Base-by-base conservation (phyloP, 2,113 vertebrate species). In the Rhombomys opimus region DNA sequence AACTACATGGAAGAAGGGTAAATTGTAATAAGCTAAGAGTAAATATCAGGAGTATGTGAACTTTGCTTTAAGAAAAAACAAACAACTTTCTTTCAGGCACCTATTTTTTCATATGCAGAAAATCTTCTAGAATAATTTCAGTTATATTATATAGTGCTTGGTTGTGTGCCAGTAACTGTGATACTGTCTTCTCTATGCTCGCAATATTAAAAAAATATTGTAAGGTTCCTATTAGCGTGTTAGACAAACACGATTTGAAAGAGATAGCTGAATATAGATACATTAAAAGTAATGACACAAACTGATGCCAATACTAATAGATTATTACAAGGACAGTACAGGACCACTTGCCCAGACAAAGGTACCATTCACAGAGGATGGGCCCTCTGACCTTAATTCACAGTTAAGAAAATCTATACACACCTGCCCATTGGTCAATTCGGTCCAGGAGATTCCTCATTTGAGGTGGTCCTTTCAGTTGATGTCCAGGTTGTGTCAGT, bases 51-150 rank as follows among this genome's bases (percentile, higher is more conserved):
- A 90, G n/a, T 65, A 72, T 68, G 14, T 63, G 17, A 68, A 32
- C 72, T 96, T n/a, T 92, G n/a, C 52, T 85, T 95, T 91, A 87
- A 90, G 72, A 52, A 89, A 95, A 76, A 46, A 72, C 9, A 38
- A 81, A 63, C 15, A 90, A 3, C 1, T 93, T 10, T 90, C 14
- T 5, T 89, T 61, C 25, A 11, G 46, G 8, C 22, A 54, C 17
- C 13, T 82, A 52, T 17, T 84, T 95, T 57, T 38, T 2, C 17
- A 88, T 38, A 52, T 59, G n/a, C 12, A 86, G 32, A 15, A 90
- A 67, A 89, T 82, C 10, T 90, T 89, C 84, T 41, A 30, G 86
- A 89, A 78, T 76, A 76, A 76, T 18, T 77, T 96, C 32, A 82
- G 57, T 59, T 12, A 54, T 84, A 9, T 67, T 52, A 61, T 8